Conservation (phyloP, 2,113 vertebrate species). For the Lonchura striata region DNA sequence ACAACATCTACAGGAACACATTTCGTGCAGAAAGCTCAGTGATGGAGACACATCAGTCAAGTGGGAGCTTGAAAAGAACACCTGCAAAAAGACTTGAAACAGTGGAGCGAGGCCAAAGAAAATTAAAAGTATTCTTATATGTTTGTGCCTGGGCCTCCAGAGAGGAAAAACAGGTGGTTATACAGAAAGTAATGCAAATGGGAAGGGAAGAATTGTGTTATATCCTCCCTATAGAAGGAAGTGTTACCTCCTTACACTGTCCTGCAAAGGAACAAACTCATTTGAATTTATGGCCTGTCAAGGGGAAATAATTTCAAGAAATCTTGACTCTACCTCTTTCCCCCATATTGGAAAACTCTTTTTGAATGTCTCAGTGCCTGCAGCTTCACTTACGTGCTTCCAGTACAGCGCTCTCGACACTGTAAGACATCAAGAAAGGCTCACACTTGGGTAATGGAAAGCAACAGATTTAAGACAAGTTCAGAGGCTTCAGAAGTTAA, state of each 20-base stretch:
- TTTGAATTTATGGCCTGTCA: not conserved
- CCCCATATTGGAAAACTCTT: not conserved
- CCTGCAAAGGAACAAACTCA: not conserved
- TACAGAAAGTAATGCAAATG: not conserved
- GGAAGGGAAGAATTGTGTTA: not conserved
- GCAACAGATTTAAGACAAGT: not conserved
- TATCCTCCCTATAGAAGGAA: not conserved
- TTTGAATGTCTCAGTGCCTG: not conserved
- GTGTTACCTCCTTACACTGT: not conserved
- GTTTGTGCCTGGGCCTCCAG: not conserved
- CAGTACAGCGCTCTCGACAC: not conserved
- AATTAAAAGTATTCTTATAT: not conserved
- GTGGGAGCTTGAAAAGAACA: not conserved
- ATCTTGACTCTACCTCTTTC: not conserved
- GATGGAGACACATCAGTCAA: not conserved
- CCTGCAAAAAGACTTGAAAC: not conserved
- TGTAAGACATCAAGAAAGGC: fast-evolving
- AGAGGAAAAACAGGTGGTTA: not conserved
- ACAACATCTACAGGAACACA: not conserved
- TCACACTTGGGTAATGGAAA: not conserved
- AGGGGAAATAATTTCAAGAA: not conserved
- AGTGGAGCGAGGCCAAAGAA: not conserved
- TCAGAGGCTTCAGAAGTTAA: not conserved
- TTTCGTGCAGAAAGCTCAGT: not conserved
- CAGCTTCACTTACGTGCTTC: not conserved